Evolutionary conservation across 30 jellyfish, hydroid and myxozoan genomes (phyloP).

Genomic region (Chironex yamaguchii): DNA sequence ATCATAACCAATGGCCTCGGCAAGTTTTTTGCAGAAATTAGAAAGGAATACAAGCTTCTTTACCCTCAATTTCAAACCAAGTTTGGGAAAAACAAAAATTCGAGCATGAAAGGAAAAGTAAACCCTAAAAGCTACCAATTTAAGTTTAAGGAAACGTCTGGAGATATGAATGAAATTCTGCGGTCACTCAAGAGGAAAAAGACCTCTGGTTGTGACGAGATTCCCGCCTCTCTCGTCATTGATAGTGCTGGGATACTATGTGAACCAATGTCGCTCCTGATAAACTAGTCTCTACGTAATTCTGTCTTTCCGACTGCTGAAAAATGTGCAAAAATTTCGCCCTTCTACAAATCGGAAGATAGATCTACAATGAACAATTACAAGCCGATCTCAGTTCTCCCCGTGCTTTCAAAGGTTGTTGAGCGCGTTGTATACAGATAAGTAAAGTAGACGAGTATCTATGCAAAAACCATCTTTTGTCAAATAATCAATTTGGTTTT

Average conservation of each 20-base stretch:
- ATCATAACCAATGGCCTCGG: no score
- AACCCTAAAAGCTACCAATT: neutral
- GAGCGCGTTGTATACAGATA: no score
- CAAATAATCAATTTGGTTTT: constrained; percentile 22
- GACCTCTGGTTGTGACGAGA: constrained; percentile 25
- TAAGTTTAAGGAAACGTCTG: constrained; percentile 29
- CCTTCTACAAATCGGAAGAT: constrained; percentile 5
- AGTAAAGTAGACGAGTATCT: constrained; percentile 23
- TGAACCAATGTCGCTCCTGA: constrained; percentile 30
- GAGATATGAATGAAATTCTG: constrained; percentile 14
- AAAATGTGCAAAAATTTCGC: constrained; percentile 28
- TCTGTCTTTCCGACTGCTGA: constrained; percentile 34
- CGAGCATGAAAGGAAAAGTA: no score
- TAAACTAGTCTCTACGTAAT: neutral
- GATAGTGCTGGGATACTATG: constrained; percentile 38
- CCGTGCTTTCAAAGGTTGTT: constrained; percentile 8
- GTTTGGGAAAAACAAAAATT: no score
- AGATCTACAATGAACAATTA: constrained; percentile 7
- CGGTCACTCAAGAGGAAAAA: constrained; percentile 17
- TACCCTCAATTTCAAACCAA: no score
- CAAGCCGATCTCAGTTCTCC: no score
- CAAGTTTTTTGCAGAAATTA: no score
- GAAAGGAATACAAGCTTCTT: no score
- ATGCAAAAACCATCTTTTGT: constrained; percentile 16
- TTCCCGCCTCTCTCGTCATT: neutral